phyloP scores from a whole-genome alignment of 2,888 invertebrate species.

The Dermolepida albohirtum region DNA sequence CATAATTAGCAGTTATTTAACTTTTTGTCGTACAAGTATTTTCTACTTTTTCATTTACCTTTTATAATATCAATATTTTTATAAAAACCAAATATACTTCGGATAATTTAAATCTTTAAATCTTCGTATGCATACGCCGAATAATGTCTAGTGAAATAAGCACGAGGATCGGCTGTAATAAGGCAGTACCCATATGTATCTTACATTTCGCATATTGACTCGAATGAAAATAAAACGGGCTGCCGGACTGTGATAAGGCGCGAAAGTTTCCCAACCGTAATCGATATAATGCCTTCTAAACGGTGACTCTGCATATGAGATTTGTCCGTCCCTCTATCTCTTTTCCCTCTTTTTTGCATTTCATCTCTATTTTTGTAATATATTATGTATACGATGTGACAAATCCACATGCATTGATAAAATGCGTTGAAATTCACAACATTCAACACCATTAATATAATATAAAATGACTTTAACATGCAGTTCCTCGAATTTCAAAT shows the following conservation, averaged over 20 bases:
- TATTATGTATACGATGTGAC: conserved; percentile 46
- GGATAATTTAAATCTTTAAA: not conserved
- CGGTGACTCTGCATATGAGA: conserved; percentile 52
- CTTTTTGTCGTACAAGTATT: no score
- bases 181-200: conserved; percentile 39
- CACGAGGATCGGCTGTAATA: conserved; percentile 28
- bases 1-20: no score
- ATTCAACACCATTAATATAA: no score
- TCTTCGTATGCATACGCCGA: conserved; percentile 13
- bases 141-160: conserved; percentile 19
- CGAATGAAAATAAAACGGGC: conserved; percentile 56
- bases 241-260: conserved; percentile 61
- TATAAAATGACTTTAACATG: no score
- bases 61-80: no score
- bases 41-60: no score
- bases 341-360: conserved; percentile 15
- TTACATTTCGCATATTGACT: conserved; percentile 58
- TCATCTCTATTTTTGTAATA: conserved; percentile 16
- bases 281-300: conserved; percentile 55
- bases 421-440: not conserved
- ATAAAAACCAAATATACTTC: no score
- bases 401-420: conserved; percentile 46
- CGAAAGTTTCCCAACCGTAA: conserved; percentile 53
- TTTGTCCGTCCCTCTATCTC: conserved; percentile 48
- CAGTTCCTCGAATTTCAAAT: no score